Evolutionary conservation across 2,888 invertebrate genomes (phyloP).

Genomic region (Muscina levida): DNA sequence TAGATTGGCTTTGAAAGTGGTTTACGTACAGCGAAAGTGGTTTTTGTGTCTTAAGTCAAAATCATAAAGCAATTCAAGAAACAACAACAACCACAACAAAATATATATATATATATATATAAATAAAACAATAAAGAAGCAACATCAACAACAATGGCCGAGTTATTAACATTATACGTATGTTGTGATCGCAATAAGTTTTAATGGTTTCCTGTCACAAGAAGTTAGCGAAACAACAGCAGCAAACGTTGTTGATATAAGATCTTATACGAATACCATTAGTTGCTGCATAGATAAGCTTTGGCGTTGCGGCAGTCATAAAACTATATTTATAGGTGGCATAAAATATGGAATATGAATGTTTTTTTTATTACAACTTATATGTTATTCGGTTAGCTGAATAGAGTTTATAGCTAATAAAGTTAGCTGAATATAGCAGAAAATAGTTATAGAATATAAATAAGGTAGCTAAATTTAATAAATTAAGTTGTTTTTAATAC

Average conservation of each 20-base stretch:
- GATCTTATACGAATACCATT: conserved; percentile 13
- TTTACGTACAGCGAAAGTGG: conserved; percentile 61
- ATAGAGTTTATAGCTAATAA: no score
- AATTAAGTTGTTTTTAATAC: no score
- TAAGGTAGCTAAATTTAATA: no score
- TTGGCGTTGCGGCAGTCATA: neutral
- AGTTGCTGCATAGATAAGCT: neutral
- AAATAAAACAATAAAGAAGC: conserved; percentile 49
- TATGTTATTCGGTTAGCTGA: no score
- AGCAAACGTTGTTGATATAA: conserved; percentile 47
- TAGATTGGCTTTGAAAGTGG: conserved; percentile 64
- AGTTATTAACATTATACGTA: conserved; percentile 14
- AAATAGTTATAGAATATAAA: no score
- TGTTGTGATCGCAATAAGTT: conserved; percentile 9
- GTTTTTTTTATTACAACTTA: no score
- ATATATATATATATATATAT: conserved; percentile 27
- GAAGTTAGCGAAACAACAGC: no score
- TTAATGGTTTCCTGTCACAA: conserved; percentile 62
- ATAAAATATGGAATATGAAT: no score
- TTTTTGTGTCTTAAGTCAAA: conserved; percentile 53
- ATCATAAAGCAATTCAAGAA: conserved; percentile 13
- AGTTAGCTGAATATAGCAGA: no score
- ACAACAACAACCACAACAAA: conserved; percentile 30
- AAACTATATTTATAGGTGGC: neutral
- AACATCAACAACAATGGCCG: conserved; percentile 31